Conservation (phyloP, 2,797 vertebrate species). For the Carcharodon carcharias region DNA sequence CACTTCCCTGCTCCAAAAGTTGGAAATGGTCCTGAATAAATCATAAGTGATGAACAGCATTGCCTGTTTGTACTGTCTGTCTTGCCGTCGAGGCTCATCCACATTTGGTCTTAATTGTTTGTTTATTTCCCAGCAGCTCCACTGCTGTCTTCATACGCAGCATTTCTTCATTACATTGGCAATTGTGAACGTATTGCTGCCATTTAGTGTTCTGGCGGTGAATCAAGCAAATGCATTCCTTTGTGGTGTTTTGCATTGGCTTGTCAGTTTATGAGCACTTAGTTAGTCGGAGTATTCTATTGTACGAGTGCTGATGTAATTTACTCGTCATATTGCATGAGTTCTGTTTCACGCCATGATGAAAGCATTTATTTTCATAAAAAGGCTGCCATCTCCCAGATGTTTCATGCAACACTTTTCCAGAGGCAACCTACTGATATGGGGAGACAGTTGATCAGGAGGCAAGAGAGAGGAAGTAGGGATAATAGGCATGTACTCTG, state of each 20-base stretch:
- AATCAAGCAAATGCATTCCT: not conserved
- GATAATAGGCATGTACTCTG: not conserved
- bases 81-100: not conserved
- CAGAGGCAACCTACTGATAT: not conserved
- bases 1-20: not conserved
- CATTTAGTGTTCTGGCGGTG: not conserved
- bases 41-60: conserved; percentile 15
- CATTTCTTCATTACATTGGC: not conserved
- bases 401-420: not conserved
- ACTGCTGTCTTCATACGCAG: not conserved
- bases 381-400: not conserved
- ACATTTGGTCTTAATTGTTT: conserved; percentile 23
- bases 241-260: conserved; percentile 13
- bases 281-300: not conserved
- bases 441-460: not conserved
- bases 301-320: not conserved
- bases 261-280: not conserved
- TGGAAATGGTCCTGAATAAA: conserved; percentile 31
- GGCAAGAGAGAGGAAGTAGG: not conserved
- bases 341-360: not conserved
- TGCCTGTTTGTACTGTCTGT: conserved; percentile 27
- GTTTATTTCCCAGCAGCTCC: not conserved
- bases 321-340: too few relatives aligned
- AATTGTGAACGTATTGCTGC: not conserved
- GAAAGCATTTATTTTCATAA: not conserved